phyloP scores from a whole-genome alignment of 1,140 invertebrate species.

The Drosophila yakuba region DNA sequence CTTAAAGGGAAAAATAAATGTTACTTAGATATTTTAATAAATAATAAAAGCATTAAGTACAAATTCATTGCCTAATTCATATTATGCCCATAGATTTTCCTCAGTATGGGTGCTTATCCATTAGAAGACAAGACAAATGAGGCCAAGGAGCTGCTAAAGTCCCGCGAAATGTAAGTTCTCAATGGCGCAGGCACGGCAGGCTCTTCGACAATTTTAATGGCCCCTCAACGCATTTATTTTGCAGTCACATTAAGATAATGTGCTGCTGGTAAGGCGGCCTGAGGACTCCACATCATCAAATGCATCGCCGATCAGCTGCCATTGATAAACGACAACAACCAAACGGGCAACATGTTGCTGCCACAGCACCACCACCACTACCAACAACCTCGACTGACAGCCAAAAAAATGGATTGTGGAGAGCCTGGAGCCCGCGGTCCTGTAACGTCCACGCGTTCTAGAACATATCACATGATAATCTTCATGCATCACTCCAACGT shows the following conservation, averaged over 20 bases:
- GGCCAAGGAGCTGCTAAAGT: conserved; percentile 37
- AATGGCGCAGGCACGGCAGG: conserved; percentile 17
- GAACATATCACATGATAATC: conserved; percentile 82
- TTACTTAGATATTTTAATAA: background rate
- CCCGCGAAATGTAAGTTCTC: conserved; percentile 32
- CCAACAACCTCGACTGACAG: conserved; percentile 39
- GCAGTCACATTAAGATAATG: conserved; percentile 82
- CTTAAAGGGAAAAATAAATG: background rate
- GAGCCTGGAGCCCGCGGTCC: conserved; percentile 32
- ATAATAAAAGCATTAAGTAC: no score
- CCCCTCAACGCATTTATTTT: conserved; percentile 66
- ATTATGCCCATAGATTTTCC: background rate
- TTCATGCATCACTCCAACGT: conserved; percentile 79
- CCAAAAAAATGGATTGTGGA: conserved; percentile 64
- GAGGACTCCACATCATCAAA: conserved; percentile 67
- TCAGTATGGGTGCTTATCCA: background rate
- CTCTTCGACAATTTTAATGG: conserved; percentile 45
- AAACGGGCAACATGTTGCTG: conserved; percentile 39
- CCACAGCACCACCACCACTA: conserved; percentile 17
- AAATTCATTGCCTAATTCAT: background rate
- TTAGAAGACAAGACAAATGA: conserved; percentile 38
- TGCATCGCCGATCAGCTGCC: conserved; percentile 69
- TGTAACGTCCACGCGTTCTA: conserved; percentile 64
- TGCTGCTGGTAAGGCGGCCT: conserved; percentile 70
- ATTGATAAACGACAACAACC: conserved; percentile 73